phyloP scores from a whole-genome alignment of 37 sponge, comb jelly and placozoan genomes.

The Amphimedon queenslandica region DNA sequence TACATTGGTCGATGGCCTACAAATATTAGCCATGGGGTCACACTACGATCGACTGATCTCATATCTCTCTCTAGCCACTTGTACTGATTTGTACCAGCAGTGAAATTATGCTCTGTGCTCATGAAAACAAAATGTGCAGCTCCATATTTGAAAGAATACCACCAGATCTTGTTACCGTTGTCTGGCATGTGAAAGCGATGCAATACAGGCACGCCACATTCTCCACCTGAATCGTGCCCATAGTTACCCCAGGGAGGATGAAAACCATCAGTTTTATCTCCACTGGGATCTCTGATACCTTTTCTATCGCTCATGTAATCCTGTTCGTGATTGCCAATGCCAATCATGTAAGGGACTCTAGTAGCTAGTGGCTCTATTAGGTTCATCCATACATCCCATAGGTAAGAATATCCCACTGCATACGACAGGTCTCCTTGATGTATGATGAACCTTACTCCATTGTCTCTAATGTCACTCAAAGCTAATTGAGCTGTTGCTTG shows the following conservation, averaged over 20 bases:
- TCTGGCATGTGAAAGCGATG: slow-evolving; percentile 60
- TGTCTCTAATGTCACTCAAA: slow-evolving; percentile 5
- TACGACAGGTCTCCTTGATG: slow-evolving; percentile 61
- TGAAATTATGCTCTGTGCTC: slow-evolving; percentile 71
- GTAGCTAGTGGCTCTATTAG: slow-evolving; percentile 35
- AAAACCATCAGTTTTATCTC: slow-evolving; percentile 37
- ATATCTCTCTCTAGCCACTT: slow-evolving; percentile 67
- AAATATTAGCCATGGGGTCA: slow-evolving; percentile 59
- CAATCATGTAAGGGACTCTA: slow-evolving; percentile 35
- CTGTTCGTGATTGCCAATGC: slow-evolving; percentile 46
- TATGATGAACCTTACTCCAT: slow-evolving; percentile 20
- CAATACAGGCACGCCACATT: slow-evolving; percentile 61
- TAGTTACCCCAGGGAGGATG: slow-evolving; percentile 69
- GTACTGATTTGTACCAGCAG: slow-evolving; percentile 46
- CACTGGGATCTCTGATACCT: slow-evolving; percentile 44
- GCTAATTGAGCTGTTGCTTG: slow-evolving; percentile 8
- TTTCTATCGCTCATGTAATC: slow-evolving; percentile 1
- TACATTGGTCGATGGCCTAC: slow-evolving; percentile 66
- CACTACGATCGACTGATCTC: slow-evolving; percentile 31
- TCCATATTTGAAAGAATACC: slow-evolving; percentile 79
- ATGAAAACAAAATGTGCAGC: slow-evolving; percentile 43
- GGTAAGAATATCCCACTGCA: slow-evolving; percentile 39
- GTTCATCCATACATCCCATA: slow-evolving; percentile 54
- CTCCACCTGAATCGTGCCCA: slow-evolving; percentile 59
- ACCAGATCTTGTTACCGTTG: slow-evolving; percentile 59